Base-by-base conservation (phyloP, 1,140 invertebrate genomes). In the Wasmannia auropunctata region DNA sequence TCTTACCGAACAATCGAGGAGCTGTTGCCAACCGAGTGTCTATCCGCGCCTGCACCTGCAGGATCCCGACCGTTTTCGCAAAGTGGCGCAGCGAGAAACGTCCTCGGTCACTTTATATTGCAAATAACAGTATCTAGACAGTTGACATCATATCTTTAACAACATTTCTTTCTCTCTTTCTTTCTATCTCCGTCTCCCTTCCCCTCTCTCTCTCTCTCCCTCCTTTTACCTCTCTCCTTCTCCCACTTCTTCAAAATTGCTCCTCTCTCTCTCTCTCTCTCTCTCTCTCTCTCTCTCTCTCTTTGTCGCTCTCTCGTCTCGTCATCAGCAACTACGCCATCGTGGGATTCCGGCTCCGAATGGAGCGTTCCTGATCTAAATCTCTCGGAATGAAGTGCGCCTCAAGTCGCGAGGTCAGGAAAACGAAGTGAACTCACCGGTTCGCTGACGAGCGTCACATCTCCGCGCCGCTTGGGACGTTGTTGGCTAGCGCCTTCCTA, bases 361-460 rank as follows among this genome's bases (percentile, higher is more conserved):
- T 22, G n/a, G n/a, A 22, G 31, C 16, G 22, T 28, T 25, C 19
- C 40, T 7, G 22, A 10, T 56, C 25, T 43, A 28, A 25, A 67
- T 40, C 79, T 14, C n/a, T n/a, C 34, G 77, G 22, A 22, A 54
- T n/a, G 3, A 40, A 22, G 2, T n/a, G 31, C 40, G 62, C 2
- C 8, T n/a, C 76, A 16, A n/a, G 49, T 54, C 40, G 5, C 25
- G 37, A 49, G 5, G 37, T 37, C 14, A 16, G 11, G 46, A 40
- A 60, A 51, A 28, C 31, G 22, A 40, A n/a, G 14, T 2, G 22
- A 4, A 80, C 51, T 77, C 84, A 88, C 90, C 89, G 76, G 84
- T 85, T 87, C 69, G 11, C 34, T 10, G 58, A 70, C 65, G 67
- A 86, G 81, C 75, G 84, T 91, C 87, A 88, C 89, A 91, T 90